Evolutionary conservation across 1,140 invertebrate genomes (phyloP).

Genomic region (Periplaneta americana): DNA sequence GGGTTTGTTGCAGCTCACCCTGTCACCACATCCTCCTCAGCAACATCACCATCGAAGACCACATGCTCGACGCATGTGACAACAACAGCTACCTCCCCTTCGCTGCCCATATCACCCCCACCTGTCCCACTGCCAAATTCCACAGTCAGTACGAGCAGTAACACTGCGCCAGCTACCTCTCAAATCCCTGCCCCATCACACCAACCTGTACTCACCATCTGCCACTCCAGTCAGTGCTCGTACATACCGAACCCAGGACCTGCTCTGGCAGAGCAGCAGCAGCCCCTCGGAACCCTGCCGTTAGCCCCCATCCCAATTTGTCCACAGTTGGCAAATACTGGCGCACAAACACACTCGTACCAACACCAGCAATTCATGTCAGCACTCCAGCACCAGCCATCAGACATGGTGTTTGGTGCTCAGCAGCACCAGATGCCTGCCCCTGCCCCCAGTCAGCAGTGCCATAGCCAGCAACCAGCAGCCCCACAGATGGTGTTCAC

Average conservation of each 20-base stretch:
- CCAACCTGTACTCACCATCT: neutral
- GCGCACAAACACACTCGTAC: neutral
- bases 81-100: conserved; percentile 6
- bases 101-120: neutral
- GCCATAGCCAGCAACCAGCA: neutral
- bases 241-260: neutral
- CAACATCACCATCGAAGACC: neutral
- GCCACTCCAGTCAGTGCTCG: neutral
- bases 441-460: neutral
- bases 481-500: neutral
- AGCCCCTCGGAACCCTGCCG: neutral
- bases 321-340: neutral
- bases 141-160: neutral
- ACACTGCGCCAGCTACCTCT: neutral
- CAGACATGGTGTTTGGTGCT: neutral
- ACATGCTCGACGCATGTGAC: neutral
- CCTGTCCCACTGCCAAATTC: neutral
- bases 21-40: neutral
- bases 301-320: neutral
- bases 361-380: neutral
- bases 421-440: neutral
- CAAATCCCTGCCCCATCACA: neutral
- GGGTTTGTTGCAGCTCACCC: neutral
- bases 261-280: neutral
- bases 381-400: neutral